Evolutionary conservation across 2,888 invertebrate genomes (phyloP).

Genomic region (Tiphia femorata): DNA sequence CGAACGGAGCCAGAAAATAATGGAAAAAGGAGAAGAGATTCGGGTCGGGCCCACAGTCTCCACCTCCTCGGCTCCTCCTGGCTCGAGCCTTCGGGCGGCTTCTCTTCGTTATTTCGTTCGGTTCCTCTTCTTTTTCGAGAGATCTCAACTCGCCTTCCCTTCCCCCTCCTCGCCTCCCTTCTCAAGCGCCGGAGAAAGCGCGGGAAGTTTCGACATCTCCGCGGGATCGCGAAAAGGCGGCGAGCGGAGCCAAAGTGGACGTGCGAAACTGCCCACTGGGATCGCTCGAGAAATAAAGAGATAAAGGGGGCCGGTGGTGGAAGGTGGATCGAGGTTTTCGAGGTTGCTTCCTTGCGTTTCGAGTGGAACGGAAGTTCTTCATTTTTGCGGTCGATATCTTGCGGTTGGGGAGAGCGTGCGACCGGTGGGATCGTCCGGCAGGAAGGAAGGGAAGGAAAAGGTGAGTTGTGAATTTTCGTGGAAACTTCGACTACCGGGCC

Average conservation of each 20-base stretch:
- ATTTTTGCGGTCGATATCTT: conserved; percentile 57
- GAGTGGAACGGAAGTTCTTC: conserved; percentile 52
- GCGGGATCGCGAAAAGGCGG: too few relatives aligned
- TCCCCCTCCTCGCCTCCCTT: too few relatives aligned
- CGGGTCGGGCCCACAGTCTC: too few relatives aligned
- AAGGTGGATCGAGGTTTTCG: too few relatives aligned
- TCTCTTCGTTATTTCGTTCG: too few relatives aligned
- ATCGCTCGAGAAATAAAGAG: conserved; percentile 5
- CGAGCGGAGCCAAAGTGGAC: conserved; percentile 33
- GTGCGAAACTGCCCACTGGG: conserved; percentile 8
- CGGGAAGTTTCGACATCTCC: conserved; percentile 44
- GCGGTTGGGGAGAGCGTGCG: conserved; percentile 23
- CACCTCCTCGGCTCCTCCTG: too few relatives aligned
- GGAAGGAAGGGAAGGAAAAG: neutral
- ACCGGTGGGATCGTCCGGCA: neutral
- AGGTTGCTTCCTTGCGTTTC: too few relatives aligned
- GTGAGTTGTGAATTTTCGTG: neutral
- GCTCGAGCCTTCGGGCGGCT: too few relatives aligned
- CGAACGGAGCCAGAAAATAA: too few relatives aligned
- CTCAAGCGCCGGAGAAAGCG: conserved; percentile 48
- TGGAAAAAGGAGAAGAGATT: neutral
- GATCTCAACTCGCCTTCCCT: too few relatives aligned
- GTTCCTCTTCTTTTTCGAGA: neutral
- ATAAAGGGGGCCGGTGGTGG: too few relatives aligned
- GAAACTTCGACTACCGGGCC: too few relatives aligned